These are phyloP conservation scores for Gryllus bimaculatus DNA, from an alignment of 1,140 invertebrate species.

Conservation along the genomic window DNA sequence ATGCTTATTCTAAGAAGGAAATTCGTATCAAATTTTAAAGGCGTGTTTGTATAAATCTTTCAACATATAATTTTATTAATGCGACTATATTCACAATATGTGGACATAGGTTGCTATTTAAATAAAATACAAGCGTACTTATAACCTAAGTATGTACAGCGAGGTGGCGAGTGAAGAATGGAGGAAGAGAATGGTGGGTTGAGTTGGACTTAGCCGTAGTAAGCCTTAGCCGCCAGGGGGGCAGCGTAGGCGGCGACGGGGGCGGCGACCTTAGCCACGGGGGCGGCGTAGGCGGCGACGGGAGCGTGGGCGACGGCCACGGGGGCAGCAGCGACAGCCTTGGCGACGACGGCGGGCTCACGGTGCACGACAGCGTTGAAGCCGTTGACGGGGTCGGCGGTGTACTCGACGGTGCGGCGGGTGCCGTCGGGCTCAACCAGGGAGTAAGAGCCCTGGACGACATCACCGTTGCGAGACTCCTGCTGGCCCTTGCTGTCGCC, in stretches of 20 bases:
- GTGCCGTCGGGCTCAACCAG: conserved; percentile 27
- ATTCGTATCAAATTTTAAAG: no score
- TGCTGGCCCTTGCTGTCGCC: conserved; percentile 27
- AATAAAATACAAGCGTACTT: conserved; percentile 10
- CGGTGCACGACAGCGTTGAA: conserved; percentile 28
- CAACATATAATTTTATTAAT: neutral
- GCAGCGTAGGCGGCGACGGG: conserved; percentile 12
- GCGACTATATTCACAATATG: conserved; percentile 14
- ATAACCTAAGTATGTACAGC: conserved; percentile 16
- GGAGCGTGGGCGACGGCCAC: neutral
- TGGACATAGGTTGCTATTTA: neutral
- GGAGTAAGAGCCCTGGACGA: conserved; percentile 24
- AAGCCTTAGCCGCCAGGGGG: conserved; percentile 9
- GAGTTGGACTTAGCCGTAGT: conserved; percentile 14
- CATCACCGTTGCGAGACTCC: conserved; percentile 23
- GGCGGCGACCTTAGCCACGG: conserved; percentile 11
- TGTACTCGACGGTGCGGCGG: conserved; percentile 27
- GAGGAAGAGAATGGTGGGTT: neutral
- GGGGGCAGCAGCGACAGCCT: conserved; percentile 13
- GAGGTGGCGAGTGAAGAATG: neutral
- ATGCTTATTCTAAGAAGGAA: no score
- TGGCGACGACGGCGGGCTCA: conserved; percentile 22
- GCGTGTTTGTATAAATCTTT: neutral
- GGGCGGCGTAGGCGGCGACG: conserved; percentile 10
- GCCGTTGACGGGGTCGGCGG: conserved; percentile 29